These are phyloP conservation scores for Sebastes dallii DNA, from an alignment of 2,797 vertebrate genomes.

Conservation along the genomic window DNA sequence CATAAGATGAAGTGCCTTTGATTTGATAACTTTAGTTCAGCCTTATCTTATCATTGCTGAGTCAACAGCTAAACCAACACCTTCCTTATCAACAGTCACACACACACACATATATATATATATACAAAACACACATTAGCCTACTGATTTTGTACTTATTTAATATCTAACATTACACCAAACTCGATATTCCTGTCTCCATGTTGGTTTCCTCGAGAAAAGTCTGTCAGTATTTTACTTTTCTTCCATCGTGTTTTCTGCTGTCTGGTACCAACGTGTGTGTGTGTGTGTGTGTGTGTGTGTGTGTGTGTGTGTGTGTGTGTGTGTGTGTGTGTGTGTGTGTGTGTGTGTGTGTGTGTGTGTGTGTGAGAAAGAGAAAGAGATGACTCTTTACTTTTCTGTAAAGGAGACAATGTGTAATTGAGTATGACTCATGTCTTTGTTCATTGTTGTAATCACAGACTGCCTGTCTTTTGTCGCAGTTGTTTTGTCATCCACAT, in stretches of 20 bases:
- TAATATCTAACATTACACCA: neutral
- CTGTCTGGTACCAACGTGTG: constrained; percentile 44
- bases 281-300: constrained; percentile 2
- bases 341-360: neutral
- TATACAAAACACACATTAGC: neutral
- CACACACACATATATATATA: neutral
- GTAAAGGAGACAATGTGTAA: constrained; percentile 69
- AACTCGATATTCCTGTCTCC: neutral
- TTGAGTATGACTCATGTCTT: constrained; percentile 73
- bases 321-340: neutral
- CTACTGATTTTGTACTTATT: neutral
- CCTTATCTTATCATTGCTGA: constrained; percentile 39
- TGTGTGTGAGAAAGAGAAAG: neutral
- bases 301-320: neutral
- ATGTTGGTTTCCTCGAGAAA: neutral
- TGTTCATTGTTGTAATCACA: constrained; percentile 78
- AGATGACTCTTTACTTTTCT: constrained; percentile 59
- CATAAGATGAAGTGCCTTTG: constrained; percentile 15
- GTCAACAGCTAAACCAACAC: constrained; percentile 29
- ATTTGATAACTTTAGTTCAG: constrained; percentile 15
- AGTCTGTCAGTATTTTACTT: constrained; percentile 11
- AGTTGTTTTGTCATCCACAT: neutral
- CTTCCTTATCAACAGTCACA: constrained; percentile 3
- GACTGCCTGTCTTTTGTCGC: constrained; percentile 48
- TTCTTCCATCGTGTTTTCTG: constrained; percentile 15